A percentile compares a stretch with the other conserved stretches of the same genome.
These are phyloP conservation scores for Camponotus pennsylvanicus DNA, from an alignment of 1,140 invertebrate genomes.

Conservation along the genomic window DNA sequence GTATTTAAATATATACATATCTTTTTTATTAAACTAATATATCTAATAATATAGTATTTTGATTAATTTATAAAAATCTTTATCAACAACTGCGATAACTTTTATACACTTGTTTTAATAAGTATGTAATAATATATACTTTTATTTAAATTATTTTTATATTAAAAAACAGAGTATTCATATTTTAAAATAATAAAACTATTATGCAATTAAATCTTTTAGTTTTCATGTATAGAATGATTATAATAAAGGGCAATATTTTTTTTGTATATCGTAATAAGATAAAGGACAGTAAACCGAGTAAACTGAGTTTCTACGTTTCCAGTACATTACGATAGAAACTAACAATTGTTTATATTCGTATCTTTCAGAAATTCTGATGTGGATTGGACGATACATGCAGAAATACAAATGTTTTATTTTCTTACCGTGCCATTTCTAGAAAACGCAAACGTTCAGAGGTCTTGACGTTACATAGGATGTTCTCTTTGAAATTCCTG, in stretches of 20 bases:
- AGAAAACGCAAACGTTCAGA: too few relatives aligned
- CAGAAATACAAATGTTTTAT: too few relatives aligned
- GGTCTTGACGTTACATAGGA: too few relatives aligned
- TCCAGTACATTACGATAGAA: background rate
- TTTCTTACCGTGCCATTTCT: too few relatives aligned
- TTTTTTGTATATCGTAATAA: background rate
- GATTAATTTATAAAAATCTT: background rate
- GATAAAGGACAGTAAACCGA: background rate
- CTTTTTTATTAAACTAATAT: constrained; percentile 4
- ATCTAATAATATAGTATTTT: background rate
- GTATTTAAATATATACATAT: background rate
- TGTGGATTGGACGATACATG: too few relatives aligned
- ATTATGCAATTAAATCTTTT: background rate
- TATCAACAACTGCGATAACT: too few relatives aligned
- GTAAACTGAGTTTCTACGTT: background rate
- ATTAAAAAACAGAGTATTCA: too few relatives aligned
- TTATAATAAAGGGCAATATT: background rate
- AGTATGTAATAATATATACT: too few relatives aligned
- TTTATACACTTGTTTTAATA: too few relatives aligned
- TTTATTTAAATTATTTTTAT: background rate
- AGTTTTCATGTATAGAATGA: background rate
- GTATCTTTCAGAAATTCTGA: too few relatives aligned
- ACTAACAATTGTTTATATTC: too few relatives aligned
- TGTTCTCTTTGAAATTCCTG: too few relatives aligned
- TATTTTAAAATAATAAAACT: background rate